phyloP scores from a whole-genome alignment of 2,888 invertebrate species.

The Dendrolimus houi region DNA sequence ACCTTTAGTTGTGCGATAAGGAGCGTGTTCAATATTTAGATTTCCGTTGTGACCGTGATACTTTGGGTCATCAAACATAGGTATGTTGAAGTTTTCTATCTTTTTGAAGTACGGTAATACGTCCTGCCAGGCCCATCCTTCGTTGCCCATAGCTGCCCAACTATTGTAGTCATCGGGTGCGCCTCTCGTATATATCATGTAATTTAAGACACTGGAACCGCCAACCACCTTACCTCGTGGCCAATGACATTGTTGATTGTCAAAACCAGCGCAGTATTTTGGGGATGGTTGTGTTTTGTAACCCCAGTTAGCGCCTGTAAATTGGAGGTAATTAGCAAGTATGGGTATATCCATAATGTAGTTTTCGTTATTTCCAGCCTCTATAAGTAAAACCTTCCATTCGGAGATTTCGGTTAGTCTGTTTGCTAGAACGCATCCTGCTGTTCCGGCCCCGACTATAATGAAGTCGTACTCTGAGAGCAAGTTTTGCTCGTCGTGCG shows the following conservation, averaged over 20 bases:
- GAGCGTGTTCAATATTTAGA: constrained; percentile 71
- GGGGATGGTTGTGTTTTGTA: constrained; percentile 87
- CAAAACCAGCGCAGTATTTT: constrained; percentile 84
- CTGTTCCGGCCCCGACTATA: constrained; percentile 87
- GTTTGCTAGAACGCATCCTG: constrained; percentile 85
- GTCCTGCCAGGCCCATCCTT: constrained; percentile 84
- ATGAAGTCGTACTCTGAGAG: constrained; percentile 84
- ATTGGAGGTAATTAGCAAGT: constrained; percentile 83
- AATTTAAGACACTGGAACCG: constrained; percentile 87
- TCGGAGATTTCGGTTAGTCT: constrained; percentile 82
- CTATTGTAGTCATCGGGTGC: constrained; percentile 83
- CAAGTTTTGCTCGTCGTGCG: constrained; percentile 64
- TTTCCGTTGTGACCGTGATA: constrained; percentile 76
- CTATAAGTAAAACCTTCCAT: constrained; percentile 82
- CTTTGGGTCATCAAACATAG: constrained; percentile 62
- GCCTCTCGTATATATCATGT: constrained; percentile 87
- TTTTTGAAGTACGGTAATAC: constrained; percentile 87
- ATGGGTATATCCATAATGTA: constrained; percentile 85
- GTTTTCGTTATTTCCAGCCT: constrained; percentile 84
- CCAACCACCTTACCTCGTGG: constrained; percentile 90
- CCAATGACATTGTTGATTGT: constrained; percentile 84
- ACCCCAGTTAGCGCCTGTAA: constrained; percentile 85
- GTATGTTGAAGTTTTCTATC: constrained; percentile 82
- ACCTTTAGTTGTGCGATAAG: constrained; percentile 66
- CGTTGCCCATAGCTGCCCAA: constrained; percentile 84